phyloP scores from a whole-genome alignment of 2,113 vertebrate species.

The Ammospiza nelsoni region DNA sequence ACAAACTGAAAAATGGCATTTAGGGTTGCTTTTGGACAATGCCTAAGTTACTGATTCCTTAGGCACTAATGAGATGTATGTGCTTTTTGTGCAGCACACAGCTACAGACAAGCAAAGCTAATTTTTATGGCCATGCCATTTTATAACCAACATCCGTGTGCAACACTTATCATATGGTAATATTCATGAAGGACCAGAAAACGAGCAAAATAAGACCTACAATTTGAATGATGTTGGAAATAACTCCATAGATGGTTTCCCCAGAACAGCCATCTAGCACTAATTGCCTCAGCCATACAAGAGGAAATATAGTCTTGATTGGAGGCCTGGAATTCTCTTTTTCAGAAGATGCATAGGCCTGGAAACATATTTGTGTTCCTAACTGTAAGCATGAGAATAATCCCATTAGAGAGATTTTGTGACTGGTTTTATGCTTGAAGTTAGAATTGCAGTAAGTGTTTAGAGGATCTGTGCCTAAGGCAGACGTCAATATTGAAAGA shows the following conservation, averaged over 20 bases:
- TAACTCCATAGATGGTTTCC: neutral
- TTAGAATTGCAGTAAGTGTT: neutral
- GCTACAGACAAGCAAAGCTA: neutral
- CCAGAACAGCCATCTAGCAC: neutral
- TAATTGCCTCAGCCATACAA: neutral
- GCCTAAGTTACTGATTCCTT: neutral
- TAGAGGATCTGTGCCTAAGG: conserved; percentile 15
- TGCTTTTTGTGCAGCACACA: neutral
- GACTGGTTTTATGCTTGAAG: conserved; percentile 7
- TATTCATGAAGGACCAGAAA: neutral
- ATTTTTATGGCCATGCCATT: neutral
- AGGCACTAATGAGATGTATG: neutral
- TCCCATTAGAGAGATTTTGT: conserved; percentile 17
- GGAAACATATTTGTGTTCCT: conserved; percentile 21
- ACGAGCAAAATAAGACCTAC: neutral
- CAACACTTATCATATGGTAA: neutral
- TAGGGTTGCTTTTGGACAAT: neutral
- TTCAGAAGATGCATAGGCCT: neutral
- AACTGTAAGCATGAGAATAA: conserved; percentile 29
- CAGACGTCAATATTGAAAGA: neutral
- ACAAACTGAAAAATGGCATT: neutral
- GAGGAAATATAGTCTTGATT: neutral
- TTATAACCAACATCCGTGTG: neutral
- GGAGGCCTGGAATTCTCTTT: conserved; percentile 4
- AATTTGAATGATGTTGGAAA: neutral